phyloP scores from a whole-genome alignment of 2,888 invertebrate genomes.

The Mystacides longicornis region DNA sequence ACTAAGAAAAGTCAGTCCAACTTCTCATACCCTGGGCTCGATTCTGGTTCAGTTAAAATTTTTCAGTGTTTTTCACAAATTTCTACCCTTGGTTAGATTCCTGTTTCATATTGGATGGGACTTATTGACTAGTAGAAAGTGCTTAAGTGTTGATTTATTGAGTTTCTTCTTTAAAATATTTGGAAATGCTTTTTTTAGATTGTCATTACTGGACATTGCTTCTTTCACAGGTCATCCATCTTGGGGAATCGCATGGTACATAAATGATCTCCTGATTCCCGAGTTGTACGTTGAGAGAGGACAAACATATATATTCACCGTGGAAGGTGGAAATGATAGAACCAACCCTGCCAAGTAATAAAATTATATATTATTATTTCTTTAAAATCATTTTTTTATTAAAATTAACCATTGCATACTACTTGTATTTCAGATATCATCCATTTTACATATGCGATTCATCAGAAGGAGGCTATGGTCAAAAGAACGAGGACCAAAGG shows the following conservation, averaged over 20 bases:
- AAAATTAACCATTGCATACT: not conserved
- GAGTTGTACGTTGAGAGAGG: slow-evolving; percentile 84
- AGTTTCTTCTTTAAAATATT: too few species aligned
- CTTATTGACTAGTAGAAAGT: too few species aligned
- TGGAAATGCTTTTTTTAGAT: too few species aligned
- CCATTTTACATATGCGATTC: slow-evolving; percentile 88
- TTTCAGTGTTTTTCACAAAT: too few species aligned
- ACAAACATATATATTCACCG: slow-evolving; percentile 74
- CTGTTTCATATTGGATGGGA: too few species aligned
- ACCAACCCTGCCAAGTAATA: slow-evolving; percentile 66
- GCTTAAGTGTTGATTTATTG: too few species aligned
- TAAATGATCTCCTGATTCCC: slow-evolving; percentile 84
- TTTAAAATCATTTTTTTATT: not conserved
- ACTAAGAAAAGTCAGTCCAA: too few species aligned
- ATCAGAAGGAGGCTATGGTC: slow-evolving; percentile 77
- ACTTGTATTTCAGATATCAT: slow-evolving; percentile 56
- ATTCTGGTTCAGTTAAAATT: too few species aligned
- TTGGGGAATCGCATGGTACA: slow-evolving; percentile 90
- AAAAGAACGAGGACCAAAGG: slow-evolving; percentile 64
- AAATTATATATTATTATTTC: not conserved
- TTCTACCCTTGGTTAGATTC: too few species aligned
- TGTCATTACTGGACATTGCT: too few species aligned
- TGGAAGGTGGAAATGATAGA: slow-evolving; percentile 78
- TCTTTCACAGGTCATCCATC: slow-evolving; percentile 56
- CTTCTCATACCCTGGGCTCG: too few species aligned